A percentile compares a stretch with the other conserved stretches of the same genome.
phyloP scores from a whole-genome alignment of 2,888 invertebrate species.

The Halictus ligatus region DNA sequence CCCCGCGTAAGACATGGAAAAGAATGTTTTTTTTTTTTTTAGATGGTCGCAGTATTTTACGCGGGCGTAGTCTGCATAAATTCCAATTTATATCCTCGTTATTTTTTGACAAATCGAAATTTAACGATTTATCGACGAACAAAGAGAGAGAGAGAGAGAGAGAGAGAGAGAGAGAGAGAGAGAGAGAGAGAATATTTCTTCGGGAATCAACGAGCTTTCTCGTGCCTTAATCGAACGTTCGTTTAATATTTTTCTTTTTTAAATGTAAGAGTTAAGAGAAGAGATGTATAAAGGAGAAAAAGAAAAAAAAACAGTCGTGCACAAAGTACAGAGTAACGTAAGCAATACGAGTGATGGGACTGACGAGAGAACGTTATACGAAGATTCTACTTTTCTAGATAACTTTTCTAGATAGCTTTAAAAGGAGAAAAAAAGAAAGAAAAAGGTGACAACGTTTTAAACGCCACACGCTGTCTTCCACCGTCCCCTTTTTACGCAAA shows the following conservation, averaged over 20 bases:
- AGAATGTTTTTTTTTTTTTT: constrained; percentile 21
- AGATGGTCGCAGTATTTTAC: constrained; percentile 64
- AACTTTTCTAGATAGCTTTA: constrained; percentile 41
- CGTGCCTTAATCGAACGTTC: constrained; percentile 38
- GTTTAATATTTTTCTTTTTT: not conserved
- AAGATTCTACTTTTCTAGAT: constrained; percentile 24
- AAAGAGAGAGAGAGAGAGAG: constrained; percentile 17
- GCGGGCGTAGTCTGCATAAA: constrained; percentile 68
- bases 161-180: no score
- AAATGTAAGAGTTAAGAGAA: constrained; percentile 1
- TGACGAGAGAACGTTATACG: constrained; percentile 25
- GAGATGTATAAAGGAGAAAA: constrained; percentile 13
- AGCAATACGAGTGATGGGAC: constrained; percentile 52
- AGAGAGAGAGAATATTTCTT: constrained; percentile 26
- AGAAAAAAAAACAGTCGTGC: constrained; percentile 10
- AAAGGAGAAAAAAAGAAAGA: not conserved
- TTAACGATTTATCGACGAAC: constrained; percentile 37
- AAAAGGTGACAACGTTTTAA: constrained; percentile 19
- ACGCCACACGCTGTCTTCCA: not conserved
- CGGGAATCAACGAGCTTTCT: constrained; percentile 47
- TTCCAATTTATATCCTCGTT: constrained; percentile 44
- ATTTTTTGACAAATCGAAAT: constrained; percentile 32
- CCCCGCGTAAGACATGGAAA: constrained; percentile 41
- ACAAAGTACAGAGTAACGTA: constrained; percentile 39
- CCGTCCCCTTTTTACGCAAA: not conserved